Percentiles rank a stretch among this genome's conserved stretches.
Evolutionary conservation across 2,113 vertebrate species (phyloP).

Genomic region (Telmatochromis sp.): DNA sequence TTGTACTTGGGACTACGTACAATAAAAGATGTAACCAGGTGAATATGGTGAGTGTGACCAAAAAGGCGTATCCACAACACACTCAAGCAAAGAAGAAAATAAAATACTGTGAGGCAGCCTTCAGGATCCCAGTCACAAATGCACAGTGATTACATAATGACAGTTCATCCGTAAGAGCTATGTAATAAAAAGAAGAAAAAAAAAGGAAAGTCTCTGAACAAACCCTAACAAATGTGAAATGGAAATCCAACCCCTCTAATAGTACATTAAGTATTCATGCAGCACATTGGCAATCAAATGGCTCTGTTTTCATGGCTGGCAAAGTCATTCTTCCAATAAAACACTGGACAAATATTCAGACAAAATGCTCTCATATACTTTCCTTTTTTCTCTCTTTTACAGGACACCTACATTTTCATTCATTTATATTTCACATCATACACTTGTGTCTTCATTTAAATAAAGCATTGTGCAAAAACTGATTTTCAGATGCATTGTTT

Average conservation of each 20-base stretch:
- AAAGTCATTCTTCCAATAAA: slow-evolving; percentile 1
- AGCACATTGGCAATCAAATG: slow-evolving; percentile 33
- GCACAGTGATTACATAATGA: slow-evolving; percentile 36
- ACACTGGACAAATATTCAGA: neutral
- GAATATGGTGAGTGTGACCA: slow-evolving; percentile 13
- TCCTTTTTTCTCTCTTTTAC: neutral
- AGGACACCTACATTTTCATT: neutral
- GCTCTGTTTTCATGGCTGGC: slow-evolving; percentile 6
- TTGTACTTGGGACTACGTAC: neutral
- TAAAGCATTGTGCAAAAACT: neutral
- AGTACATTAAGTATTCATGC: slow-evolving; percentile 58
- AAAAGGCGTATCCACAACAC: neutral
- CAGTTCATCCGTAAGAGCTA: slow-evolving; percentile 30
- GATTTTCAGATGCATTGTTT: neutral
- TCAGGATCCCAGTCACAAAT: slow-evolving; percentile 18
- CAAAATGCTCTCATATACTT: neutral
- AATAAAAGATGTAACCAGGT: neutral
- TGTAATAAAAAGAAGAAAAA: slow-evolving; percentile 4
- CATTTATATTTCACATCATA: neutral
- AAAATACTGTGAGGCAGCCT: slow-evolving; percentile 22
- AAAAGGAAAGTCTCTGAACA: slow-evolving; percentile 33
- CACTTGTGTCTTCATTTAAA: neutral
- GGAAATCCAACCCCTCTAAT: slow-evolving; percentile 23
- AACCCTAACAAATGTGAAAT: slow-evolving; percentile 27
- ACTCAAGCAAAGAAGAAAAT: slow-evolving; percentile 20